These are phyloP conservation scores for Mycalesis mineus DNA, from an alignment of 2,888 invertebrate species.

Conservation along the genomic window DNA sequence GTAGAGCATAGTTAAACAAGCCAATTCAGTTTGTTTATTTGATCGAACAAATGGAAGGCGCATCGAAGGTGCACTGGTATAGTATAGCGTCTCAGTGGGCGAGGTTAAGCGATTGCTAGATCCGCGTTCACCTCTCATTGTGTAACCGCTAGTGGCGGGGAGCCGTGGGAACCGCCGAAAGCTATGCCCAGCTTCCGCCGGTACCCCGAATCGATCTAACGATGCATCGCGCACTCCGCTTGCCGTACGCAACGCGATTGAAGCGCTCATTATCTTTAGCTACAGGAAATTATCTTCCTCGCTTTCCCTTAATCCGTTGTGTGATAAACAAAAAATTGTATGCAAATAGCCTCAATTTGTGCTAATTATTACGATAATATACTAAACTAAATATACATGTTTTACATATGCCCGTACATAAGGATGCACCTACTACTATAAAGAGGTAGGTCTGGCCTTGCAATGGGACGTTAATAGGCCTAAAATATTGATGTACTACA, in stretches of 20 bases:
- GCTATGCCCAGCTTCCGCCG: slow-evolving; percentile 74
- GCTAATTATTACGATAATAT: too few species aligned
- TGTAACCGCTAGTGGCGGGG: slow-evolving; percentile 53
- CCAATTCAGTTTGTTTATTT: slow-evolving; percentile 14
- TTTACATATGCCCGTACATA: too few species aligned
- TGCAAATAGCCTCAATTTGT: background rate
- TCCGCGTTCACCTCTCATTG: slow-evolving; percentile 78
- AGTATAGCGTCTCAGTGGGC: slow-evolving; percentile 65
- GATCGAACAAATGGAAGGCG: slow-evolving; percentile 31
- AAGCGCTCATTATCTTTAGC: slow-evolving; percentile 62
- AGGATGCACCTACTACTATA: too few species aligned
- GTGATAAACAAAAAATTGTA: background rate
- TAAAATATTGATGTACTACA: too few species aligned
- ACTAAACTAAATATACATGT: too few species aligned
- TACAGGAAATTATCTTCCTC: slow-evolving; percentile 61
- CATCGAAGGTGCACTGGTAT: slow-evolving; percentile 41
- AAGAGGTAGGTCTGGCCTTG: too few species aligned
- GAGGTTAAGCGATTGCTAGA: slow-evolving; percentile 79
- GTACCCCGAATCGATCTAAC: slow-evolving; percentile 64
- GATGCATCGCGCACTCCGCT: slow-evolving; percentile 60
- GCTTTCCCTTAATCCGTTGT: slow-evolving; percentile 27
- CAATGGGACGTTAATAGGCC: too few species aligned
- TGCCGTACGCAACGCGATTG: slow-evolving; percentile 54
- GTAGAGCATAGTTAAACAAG: too few species aligned
- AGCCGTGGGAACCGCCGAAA: slow-evolving; percentile 76